Percentiles rank a stretch among this genome's conserved stretches.
Evolutionary conservation across 2,113 vertebrate species (phyloP).

Genomic region (Pomatostomus ruficeps): DNA sequence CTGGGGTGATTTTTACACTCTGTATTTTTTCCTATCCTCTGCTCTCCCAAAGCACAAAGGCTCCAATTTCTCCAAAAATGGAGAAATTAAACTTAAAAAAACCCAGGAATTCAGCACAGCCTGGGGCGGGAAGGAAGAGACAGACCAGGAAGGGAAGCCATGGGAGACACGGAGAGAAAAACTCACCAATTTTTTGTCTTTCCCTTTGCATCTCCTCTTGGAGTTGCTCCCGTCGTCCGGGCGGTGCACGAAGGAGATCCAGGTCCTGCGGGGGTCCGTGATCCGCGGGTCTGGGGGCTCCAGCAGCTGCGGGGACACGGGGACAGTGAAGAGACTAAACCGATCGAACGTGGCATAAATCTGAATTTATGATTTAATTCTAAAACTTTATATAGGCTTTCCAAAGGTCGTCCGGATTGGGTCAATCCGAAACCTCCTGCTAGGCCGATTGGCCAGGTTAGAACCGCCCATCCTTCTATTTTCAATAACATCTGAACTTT

Average conservation of each 20-base stretch:
- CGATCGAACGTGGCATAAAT: too few species aligned
- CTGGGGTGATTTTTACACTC: too few species aligned
- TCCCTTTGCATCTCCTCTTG: slow-evolving; percentile 80
- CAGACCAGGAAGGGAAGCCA: neutral
- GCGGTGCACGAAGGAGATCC: slow-evolving; percentile 91
- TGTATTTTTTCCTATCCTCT: too few species aligned
- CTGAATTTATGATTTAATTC: too few species aligned
- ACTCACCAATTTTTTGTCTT: slow-evolving; percentile 84
- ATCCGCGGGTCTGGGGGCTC: slow-evolving; percentile 71
- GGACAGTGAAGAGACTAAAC: too few species aligned
- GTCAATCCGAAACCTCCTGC: too few species aligned
- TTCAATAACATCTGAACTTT: too few species aligned
- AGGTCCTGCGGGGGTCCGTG: slow-evolving; percentile 86
- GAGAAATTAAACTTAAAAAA: neutral
- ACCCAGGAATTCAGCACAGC: rapidly evolving
- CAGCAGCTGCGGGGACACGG: slow-evolving; percentile 68
- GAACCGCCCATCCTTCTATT: too few species aligned
- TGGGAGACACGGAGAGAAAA: neutral
- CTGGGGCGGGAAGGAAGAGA: neutral
- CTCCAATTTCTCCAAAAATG: neutral
- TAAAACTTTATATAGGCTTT: too few species aligned
- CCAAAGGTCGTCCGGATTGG: too few species aligned
- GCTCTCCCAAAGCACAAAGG: neutral
- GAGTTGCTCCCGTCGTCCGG: slow-evolving; percentile 75
- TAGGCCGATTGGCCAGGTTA: too few species aligned